These are phyloP conservation scores for Raphicerus campestris DNA, from an alignment of 2,113 vertebrate genomes.

Conservation along the genomic window DNA sequence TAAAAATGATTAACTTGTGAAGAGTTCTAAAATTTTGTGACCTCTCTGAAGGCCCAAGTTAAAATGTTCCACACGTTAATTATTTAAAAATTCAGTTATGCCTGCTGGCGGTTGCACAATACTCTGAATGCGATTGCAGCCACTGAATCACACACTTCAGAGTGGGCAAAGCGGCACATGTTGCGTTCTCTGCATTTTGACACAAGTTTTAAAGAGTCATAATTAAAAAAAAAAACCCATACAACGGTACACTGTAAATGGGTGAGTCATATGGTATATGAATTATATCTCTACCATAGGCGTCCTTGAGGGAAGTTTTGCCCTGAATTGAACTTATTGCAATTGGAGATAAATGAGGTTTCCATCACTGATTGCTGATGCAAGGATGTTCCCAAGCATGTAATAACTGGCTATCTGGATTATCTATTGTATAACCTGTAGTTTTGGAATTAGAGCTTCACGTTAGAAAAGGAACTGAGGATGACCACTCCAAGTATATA, in stretches of 20 bases:
- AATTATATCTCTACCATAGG: background rate
- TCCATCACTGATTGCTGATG: background rate
- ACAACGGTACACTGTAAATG: background rate
- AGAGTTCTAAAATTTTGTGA: background rate
- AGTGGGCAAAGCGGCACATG: background rate
- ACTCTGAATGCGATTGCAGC: background rate
- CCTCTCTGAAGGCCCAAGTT: background rate
- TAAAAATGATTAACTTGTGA: conserved; percentile 13
- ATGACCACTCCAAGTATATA: background rate
- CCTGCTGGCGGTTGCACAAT: background rate
- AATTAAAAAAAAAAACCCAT: background rate
- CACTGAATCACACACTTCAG: background rate
- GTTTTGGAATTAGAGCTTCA: background rate
- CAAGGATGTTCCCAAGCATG: background rate
- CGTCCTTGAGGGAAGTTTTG: background rate
- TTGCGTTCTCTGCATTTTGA: background rate
- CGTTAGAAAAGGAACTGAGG: background rate
- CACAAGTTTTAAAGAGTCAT: background rate
- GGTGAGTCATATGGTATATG: background rate
- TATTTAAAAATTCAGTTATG: background rate
- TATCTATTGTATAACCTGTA: background rate
- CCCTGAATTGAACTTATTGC: background rate
- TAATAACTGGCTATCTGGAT: background rate
- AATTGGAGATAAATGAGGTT: background rate
- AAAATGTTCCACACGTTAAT: background rate